Percentiles rank a stretch among this genome's conserved stretches.
phyloP scores from a whole-genome alignment of 2,888 invertebrate species.

The Sclerodermus sp. region DNA sequence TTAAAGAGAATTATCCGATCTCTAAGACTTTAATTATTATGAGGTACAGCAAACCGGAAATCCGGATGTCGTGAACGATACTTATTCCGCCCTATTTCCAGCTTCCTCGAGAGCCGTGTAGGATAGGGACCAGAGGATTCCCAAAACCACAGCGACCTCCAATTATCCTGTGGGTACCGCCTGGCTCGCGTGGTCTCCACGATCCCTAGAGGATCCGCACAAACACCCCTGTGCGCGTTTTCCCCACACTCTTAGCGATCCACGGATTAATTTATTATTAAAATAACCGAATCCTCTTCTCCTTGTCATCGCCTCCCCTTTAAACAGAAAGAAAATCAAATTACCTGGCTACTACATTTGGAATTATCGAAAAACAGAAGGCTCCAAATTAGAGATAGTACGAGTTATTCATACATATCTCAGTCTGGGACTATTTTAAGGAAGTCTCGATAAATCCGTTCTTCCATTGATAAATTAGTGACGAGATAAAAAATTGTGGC shows the following conservation, averaged over 20 bases:
- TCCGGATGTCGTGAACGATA: constrained; percentile 36
- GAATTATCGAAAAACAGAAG: too few relatives aligned
- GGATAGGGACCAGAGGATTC: constrained; percentile 28
- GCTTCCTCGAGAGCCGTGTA: constrained; percentile 26
- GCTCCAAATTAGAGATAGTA: too few relatives aligned
- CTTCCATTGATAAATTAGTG: too few relatives aligned
- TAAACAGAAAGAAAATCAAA: neutral
- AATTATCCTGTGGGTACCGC: constrained; percentile 49
- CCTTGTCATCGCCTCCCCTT: neutral
- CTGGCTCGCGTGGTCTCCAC: constrained; percentile 30
- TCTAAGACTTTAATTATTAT: constrained; percentile 31
- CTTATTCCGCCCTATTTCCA: constrained; percentile 28
- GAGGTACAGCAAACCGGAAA: constrained; percentile 29
- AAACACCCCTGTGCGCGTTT: constrained; percentile 26
- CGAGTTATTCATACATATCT: too few relatives aligned
- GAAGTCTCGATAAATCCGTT: too few relatives aligned
- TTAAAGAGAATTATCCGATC: too few relatives aligned
- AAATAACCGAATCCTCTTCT: too few relatives aligned
- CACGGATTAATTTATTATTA: constrained; percentile 40
- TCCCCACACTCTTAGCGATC: constrained; percentile 8
- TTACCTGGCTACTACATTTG: too few relatives aligned
- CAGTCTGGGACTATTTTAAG: too few relatives aligned
- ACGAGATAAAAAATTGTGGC: too few relatives aligned
- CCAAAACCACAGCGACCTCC: constrained; percentile 46
- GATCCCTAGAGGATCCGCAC: constrained; percentile 39